These are phyloP conservation scores for Cheilosia pagana DNA, from an alignment of 2,888 invertebrate species.

Conservation along the genomic window DNA sequence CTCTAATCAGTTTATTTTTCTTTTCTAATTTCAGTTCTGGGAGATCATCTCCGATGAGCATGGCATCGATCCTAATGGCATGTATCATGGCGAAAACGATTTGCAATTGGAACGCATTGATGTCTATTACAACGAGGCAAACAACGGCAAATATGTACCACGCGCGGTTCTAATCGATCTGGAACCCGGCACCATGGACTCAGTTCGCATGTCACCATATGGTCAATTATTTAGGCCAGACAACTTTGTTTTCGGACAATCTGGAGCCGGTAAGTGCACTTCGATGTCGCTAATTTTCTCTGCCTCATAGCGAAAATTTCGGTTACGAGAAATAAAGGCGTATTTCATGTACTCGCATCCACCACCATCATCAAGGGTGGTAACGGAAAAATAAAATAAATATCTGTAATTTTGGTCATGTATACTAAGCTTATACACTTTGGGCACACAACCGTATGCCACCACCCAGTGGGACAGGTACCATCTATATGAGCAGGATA, in stretches of 20 bases:
- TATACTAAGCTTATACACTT: constrained; percentile 34
- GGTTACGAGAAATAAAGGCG: constrained; percentile 37
- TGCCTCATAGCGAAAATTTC: constrained; percentile 49
- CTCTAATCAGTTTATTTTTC: constrained; percentile 14
- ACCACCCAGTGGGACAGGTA: constrained; percentile 47
- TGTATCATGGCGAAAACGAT: constrained; percentile 89
- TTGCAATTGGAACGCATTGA: constrained; percentile 91
- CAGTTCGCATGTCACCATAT: constrained; percentile 90
- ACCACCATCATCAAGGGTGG: not conserved
- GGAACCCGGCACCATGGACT: constrained; percentile 96
- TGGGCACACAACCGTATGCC: constrained; percentile 9
- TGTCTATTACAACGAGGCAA: constrained; percentile 92
- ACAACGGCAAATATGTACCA: constrained; percentile 90
- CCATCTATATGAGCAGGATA: constrained; percentile 70
- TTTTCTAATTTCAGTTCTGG: constrained; percentile 85
- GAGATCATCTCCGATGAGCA: constrained; percentile 93
- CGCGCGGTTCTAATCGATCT: constrained; percentile 93
- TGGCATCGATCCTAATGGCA: constrained; percentile 90
- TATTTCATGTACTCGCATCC: constrained; percentile 32
- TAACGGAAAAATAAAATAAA: constrained; percentile 41
- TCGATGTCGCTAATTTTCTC: constrained; percentile 69
- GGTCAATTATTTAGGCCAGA: constrained; percentile 93
- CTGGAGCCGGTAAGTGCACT: constrained; percentile 88
- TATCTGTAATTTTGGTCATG: constrained; percentile 69
- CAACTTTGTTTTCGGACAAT: constrained; percentile 92